These are phyloP conservation scores for Antheraea assamensis DNA, from an alignment of 2,888 invertebrate genomes.

Conservation along the genomic window DNA sequence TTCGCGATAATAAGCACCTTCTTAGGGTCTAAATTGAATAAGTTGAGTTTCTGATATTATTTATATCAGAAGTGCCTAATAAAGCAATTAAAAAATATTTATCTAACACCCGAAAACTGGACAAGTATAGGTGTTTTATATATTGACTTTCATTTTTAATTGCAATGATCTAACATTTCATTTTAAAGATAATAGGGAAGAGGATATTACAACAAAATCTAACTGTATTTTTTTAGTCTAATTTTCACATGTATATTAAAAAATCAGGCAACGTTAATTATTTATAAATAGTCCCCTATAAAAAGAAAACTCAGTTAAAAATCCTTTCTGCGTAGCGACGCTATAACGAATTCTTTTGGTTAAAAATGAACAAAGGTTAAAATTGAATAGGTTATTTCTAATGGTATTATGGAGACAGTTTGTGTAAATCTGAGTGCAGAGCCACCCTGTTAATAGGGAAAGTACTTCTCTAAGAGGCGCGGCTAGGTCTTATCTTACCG, in stretches of 20 bases:
- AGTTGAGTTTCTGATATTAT: too few relatives aligned
- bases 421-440: constrained; percentile 49
- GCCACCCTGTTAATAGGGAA: constrained; percentile 71
- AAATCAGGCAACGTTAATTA: not conserved
- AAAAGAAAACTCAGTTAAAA: not conserved
- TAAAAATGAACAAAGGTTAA: constrained; percentile 20
- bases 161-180: too few relatives aligned
- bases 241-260: not conserved
- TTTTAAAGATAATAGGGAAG: too few relatives aligned
- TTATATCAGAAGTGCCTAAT: too few relatives aligned
- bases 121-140: too few relatives aligned
- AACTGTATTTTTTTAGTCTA: not conserved
- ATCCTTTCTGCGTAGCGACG: not conserved
- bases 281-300: constrained; percentile 1
- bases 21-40: too few relatives aligned
- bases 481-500: constrained; percentile 72
- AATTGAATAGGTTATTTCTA: constrained; percentile 54
- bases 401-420: constrained; percentile 54
- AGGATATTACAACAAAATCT: not conserved
- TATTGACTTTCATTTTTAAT: too few relatives aligned
- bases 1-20: too few relatives aligned
- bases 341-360: constrained; percentile 19
- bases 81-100: too few relatives aligned
- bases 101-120: too few relatives aligned
- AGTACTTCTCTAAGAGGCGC: constrained; percentile 66